These are phyloP conservation scores for Nymphalis urticae DNA, from an alignment of 2,888 invertebrate genomes.

Conservation along the genomic window DNA sequence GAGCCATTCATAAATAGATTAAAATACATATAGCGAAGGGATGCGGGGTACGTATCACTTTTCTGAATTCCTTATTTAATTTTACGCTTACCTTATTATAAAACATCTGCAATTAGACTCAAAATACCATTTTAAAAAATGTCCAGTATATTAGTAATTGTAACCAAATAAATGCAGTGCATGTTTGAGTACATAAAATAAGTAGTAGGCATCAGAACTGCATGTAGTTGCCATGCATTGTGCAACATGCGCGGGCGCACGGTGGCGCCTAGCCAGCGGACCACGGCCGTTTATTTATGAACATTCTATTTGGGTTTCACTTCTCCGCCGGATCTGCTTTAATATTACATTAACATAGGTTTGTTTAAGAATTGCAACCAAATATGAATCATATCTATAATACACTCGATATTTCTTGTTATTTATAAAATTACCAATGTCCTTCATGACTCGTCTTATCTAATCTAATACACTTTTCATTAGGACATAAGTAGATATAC, in stretches of 20 bases:
- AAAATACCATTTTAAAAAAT: too few species aligned
- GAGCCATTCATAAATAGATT: constrained; percentile 4
- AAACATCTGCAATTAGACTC: too few species aligned
- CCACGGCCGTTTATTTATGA: constrained; percentile 55
- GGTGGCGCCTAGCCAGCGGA: constrained; percentile 53
- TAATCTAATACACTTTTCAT: constrained; percentile 36
- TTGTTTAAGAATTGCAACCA: constrained; percentile 8
- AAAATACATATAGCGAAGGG: neutral
- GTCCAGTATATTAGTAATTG: neutral
- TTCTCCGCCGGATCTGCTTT: constrained; percentile 26
- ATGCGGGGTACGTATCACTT: neutral
- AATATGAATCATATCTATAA: neutral
- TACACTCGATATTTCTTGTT: neutral
- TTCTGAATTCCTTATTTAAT: neutral
- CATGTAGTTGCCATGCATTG: constrained; percentile 41
- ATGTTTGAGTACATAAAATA: neutral
- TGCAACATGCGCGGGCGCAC: constrained; percentile 43
- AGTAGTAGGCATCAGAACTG: constrained; percentile 17
- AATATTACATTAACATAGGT: neutral
- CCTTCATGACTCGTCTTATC: constrained; percentile 32
- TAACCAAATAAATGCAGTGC: neutral
- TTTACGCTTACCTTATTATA: too few species aligned
- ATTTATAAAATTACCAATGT: constrained; percentile 18
- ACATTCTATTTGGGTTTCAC: constrained; percentile 36
- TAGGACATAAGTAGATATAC: neutral